phyloP scores from a whole-genome alignment of 2,113 vertebrate species.

The Equus przewalskii region DNA sequence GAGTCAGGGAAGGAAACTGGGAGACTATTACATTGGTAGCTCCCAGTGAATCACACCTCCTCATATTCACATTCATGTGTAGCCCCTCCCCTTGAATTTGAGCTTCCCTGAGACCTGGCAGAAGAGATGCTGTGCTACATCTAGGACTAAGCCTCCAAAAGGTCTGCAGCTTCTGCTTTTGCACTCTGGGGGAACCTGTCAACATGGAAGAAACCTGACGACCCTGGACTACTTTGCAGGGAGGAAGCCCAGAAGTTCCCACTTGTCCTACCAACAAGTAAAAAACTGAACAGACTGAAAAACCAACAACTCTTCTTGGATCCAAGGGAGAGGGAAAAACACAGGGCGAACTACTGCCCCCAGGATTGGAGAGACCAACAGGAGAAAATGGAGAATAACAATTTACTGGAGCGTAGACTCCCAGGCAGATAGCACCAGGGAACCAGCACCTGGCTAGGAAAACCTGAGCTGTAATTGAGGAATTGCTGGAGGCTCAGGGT shows the following conservation, averaged over 20 bases:
- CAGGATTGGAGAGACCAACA: background rate
- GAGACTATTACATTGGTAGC: background rate
- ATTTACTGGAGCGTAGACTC: background rate
- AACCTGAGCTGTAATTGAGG: background rate
- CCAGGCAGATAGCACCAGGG: background rate
- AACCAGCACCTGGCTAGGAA: background rate
- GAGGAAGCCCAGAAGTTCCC: background rate
- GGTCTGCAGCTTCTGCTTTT: background rate
- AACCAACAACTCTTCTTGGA: background rate
- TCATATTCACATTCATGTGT: background rate
- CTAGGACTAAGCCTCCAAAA: background rate
- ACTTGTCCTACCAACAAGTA: background rate
- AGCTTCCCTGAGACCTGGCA: background rate
- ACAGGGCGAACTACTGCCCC: background rate
- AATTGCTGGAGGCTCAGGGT: background rate
- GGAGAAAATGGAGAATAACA: background rate
- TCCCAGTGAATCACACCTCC: background rate
- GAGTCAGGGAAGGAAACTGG: background rate
- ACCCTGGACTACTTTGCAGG: background rate
- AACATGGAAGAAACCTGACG: background rate
- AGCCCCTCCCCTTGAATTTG: background rate
- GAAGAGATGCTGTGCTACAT: background rate
- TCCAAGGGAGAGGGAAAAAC: background rate
- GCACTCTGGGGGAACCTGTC: background rate
- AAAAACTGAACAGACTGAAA: background rate